phyloP scores from a whole-genome alignment of 2,113 vertebrate genomes.

The Phainopepla nitens region DNA sequence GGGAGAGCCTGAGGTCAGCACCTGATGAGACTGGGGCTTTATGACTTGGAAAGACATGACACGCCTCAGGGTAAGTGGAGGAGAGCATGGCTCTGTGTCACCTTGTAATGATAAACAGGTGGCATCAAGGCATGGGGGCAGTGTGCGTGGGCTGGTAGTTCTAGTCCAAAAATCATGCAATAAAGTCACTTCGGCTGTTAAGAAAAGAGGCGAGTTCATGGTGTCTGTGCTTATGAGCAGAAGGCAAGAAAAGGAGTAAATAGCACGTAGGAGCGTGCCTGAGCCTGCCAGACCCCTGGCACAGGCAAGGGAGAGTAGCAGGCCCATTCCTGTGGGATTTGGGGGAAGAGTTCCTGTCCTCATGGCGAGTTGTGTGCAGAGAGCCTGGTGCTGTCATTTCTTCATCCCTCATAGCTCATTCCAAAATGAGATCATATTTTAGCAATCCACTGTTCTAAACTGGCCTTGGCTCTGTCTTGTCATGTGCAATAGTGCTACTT shows the following conservation, averaged over 20 bases:
- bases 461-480: neutral
- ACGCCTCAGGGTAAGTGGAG: neutral
- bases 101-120: neutral
- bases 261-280: neutral
- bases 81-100: neutral
- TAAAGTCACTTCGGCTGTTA: neutral
- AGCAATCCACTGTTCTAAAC: neutral
- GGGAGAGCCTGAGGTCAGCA: neutral
- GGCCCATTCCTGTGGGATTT: neutral
- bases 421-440: neutral
- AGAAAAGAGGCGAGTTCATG: neutral
- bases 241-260: neutral
- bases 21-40: neutral
- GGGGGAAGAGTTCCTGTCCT: neutral
- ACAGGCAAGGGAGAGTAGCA: neutral
- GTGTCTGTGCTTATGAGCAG: neutral
- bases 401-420: neutral
- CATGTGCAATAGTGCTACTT: rapidly evolving
- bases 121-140: neutral
- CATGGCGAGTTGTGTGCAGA: rapidly evolving
- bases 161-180: neutral
- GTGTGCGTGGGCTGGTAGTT: neutral
- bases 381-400: neutral
- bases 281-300: neutral
- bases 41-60: neutral